Base-by-base conservation (phyloP, 2,113 vertebrate species). In the Ophthalmolycus amberensis region DNA sequence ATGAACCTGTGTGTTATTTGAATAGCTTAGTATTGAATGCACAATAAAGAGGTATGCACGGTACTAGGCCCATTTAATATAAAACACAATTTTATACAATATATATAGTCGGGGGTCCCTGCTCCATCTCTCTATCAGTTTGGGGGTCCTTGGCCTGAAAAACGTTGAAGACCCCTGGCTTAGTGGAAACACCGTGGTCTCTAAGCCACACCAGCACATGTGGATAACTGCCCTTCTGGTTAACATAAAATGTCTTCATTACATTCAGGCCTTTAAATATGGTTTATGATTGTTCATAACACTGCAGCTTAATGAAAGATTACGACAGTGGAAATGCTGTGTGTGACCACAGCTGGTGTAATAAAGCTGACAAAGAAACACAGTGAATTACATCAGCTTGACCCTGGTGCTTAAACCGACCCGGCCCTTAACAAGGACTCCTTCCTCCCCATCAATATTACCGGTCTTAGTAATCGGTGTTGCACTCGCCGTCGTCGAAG, bases 311-410 rank as follows among this genome's bases (percentile, higher is more conserved):
- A 52, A 46, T 65, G n/a, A 67, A 69, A 52, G 52, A 72, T 69
- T 9, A 60, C 16, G 52, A n/a, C 50, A 38, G 16, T 59, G 16
- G 18, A 70, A 71, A 71, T 52, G 12, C 18, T 46, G 42, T 56
- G 22, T 29, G 38, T 79, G 34, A 86, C 69, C 52, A 75, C 42
- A 59, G 54, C 42, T 71, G 1, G 34, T 38, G 42, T 42, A 72
- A 83, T 72, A 76, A 63, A 32, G 34, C 20, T 77, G 66, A 46
- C 38, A 64, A 65, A 52, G 22, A 78, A 74, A 64, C 22, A 37
- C n/a, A 20, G 56, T 48, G 46, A 64, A 42, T 85, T 80, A 77
- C 79, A 77, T 88, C 79, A 85, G 71, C 76, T 73, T 70, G 29
- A 54, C 63, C 48, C 40, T 50, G 64, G 62, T 20, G 34, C 66